Evolutionary conservation across 2,888 invertebrate genomes (phyloP).

Genomic region (Elegia similella): DNA sequence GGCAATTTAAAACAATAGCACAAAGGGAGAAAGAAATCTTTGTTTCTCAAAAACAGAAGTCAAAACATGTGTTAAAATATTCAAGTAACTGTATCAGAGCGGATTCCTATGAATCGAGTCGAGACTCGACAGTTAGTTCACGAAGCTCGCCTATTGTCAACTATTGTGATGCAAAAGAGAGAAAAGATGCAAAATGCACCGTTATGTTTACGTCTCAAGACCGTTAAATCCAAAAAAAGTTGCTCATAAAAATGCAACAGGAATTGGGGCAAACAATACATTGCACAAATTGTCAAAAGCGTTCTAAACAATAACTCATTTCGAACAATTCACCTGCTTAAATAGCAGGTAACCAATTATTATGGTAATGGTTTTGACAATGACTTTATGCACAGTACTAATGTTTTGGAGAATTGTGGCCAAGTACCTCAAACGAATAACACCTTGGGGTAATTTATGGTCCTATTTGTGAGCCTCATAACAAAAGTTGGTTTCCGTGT

Average conservation of each 20-base stretch:
- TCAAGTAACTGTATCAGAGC: slow-evolving; percentile 36
- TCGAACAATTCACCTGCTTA: slow-evolving; percentile 67
- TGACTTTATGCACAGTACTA: slow-evolving; percentile 55
- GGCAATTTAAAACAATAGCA: slow-evolving; percentile 28
- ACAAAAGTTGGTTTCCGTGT: slow-evolving; percentile 79
- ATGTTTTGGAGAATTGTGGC: slow-evolving; percentile 76
- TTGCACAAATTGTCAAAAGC: slow-evolving; percentile 66
- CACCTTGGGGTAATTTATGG: slow-evolving; percentile 78
- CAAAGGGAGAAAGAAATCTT: slow-evolving; percentile 38
- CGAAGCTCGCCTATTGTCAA: slow-evolving; percentile 41
- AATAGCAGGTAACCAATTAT: slow-evolving; percentile 75
- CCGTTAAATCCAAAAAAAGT: slow-evolving; percentile 64
- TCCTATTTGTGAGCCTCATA: slow-evolving; percentile 64
- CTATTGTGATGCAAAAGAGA: slow-evolving; percentile 62
- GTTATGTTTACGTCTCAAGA: slow-evolving; percentile 69
- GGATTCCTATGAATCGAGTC: slow-evolving; percentile 37
- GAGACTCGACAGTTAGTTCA: slow-evolving; percentile 32
- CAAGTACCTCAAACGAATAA: slow-evolving; percentile 59
- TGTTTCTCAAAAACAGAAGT: slow-evolving; percentile 49
- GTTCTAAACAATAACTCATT: slow-evolving; percentile 49
- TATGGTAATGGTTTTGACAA: slow-evolving; percentile 71
- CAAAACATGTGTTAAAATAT: slow-evolving; percentile 55
- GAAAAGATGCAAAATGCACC: slow-evolving; percentile 64
- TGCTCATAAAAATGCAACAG: slow-evolving; percentile 48
- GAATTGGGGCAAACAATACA: slow-evolving; percentile 30